A percentile compares a stretch with the other conserved stretches of the same genome.
Evolutionary conservation across 53 echinoderm and acorn worm genomes (phyloP).

Genomic region (Apostichopus leukothele): DNA sequence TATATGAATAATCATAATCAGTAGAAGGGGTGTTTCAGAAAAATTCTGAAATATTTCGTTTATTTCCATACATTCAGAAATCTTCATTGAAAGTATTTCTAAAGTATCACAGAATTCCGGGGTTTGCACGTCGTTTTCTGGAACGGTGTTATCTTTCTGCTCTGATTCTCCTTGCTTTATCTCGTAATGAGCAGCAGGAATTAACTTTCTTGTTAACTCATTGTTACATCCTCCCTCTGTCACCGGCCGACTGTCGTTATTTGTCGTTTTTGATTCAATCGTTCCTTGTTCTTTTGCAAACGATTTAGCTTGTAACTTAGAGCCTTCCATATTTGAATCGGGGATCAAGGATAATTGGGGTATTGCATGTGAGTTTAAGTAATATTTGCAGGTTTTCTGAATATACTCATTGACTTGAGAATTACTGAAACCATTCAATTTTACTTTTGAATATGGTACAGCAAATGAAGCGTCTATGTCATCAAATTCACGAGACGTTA

Average conservation of each 20-base stretch:
- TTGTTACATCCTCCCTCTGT: background rate
- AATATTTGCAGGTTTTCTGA: background rate
- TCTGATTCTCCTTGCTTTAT: too few relatives aligned
- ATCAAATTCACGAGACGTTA: constrained; percentile 22
- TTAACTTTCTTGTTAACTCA: too few relatives aligned
- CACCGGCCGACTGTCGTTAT: background rate
- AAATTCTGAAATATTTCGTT: background rate
- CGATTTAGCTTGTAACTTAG: too few relatives aligned
- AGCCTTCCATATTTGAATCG: background rate
- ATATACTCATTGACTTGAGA: background rate
- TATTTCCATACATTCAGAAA: background rate
- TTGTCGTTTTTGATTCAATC: too few relatives aligned
- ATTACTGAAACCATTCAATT: background rate
- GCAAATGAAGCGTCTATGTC: background rate
- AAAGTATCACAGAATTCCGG: background rate
- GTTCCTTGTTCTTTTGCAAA: too few relatives aligned
- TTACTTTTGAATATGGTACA: background rate
- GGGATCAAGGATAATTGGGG: background rate
- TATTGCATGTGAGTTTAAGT: background rate
- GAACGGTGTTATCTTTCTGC: too few relatives aligned
- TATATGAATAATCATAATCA: background rate
- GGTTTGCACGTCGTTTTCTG: too few relatives aligned
- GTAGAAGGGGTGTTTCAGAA: background rate
- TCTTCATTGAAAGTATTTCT: background rate
- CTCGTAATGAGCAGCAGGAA: too few relatives aligned